Evolutionary conservation across 2,888 invertebrate species (phyloP).

Genomic region (Xestia sexstrigata): DNA sequence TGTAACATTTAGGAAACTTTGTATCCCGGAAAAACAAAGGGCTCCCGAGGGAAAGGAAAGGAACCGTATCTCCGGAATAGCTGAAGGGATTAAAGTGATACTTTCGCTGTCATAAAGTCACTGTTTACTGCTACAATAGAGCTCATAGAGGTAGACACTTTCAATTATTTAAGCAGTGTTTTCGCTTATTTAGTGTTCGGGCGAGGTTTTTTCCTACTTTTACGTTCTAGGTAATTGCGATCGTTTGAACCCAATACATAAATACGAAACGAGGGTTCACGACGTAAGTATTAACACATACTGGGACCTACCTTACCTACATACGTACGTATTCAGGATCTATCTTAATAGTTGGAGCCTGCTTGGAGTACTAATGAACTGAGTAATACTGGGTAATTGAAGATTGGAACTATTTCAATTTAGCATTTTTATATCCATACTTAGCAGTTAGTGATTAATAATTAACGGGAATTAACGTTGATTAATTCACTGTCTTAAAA

Average conservation of each 20-base stretch:
- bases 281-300: slow-evolving; percentile 47
- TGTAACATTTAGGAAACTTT: neutral
- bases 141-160: neutral
- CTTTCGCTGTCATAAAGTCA: neutral
- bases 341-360: slow-evolving; percentile 23
- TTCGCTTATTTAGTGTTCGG: slow-evolving; percentile 5
- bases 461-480: neutral
- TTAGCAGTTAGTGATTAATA: neutral
- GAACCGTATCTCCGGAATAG: neutral
- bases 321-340: slow-evolving; percentile 1
- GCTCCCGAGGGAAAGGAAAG: slow-evolving; percentile 4
- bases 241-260: slow-evolving; percentile 51
- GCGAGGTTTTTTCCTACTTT: slow-evolving; percentile 10
- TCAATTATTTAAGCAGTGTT: slow-evolving; percentile 8
- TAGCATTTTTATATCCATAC: neutral
- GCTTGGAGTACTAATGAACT: slow-evolving; percentile 24
- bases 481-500: slow-evolving; percentile 1
- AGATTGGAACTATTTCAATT: neutral
- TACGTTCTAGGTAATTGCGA: slow-evolving; percentile 32
- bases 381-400: slow-evolving; percentile 23
- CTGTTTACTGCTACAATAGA: neutral
- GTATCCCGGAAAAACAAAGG: slow-evolving; percentile 16
- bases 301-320: neutral
- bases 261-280: slow-evolving; percentile 48
- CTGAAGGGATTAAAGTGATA: neutral